Percentiles rank a stretch among this genome's conserved stretches.
phyloP scores from a whole-genome alignment of 2,797 vertebrate species.

The Helarctos malayanus region DNA sequence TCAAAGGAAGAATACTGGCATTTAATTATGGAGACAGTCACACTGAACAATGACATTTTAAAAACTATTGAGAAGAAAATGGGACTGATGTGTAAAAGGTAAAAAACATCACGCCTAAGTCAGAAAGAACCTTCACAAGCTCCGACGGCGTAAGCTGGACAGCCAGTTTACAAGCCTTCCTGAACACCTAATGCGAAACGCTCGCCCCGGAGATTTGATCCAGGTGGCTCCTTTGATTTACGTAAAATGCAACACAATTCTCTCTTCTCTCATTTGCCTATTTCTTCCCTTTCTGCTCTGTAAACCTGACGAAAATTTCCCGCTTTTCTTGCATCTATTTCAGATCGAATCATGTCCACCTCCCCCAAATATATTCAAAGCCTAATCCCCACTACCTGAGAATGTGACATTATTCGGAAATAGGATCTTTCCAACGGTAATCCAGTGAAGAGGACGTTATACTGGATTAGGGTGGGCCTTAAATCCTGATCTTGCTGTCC shows the following conservation, averaged over 20 bases:
- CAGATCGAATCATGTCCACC: neutral
- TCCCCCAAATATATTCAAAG: neutral
- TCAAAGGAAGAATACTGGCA: slow-evolving; percentile 44
- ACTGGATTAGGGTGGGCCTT: neutral
- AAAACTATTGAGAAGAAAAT: neutral
- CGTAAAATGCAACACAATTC: neutral
- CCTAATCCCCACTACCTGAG: neutral
- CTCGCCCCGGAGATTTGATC: neutral
- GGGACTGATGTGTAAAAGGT: neutral
- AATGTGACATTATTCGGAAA: neutral
- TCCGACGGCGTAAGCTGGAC: neutral
- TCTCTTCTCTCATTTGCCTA: neutral
- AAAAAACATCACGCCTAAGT: neutral
- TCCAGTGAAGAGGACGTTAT: neutral
- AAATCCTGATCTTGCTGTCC: neutral
- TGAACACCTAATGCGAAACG: neutral
- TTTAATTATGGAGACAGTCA: slow-evolving; percentile 54
- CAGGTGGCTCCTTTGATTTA: neutral
- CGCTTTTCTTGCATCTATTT: neutral
- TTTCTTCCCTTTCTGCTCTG: slow-evolving; percentile 35
- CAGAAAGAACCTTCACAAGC: slow-evolving; percentile 20
- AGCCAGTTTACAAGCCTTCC: neutral
- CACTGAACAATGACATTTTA: slow-evolving; percentile 42
- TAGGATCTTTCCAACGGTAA: neutral
- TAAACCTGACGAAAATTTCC: slow-evolving; percentile 15